A percentile compares a stretch with the other conserved stretches of the same genome.
phyloP scores from a whole-genome alignment of 2,113 vertebrate species.

The Thinocorus orbignyianus region DNA sequence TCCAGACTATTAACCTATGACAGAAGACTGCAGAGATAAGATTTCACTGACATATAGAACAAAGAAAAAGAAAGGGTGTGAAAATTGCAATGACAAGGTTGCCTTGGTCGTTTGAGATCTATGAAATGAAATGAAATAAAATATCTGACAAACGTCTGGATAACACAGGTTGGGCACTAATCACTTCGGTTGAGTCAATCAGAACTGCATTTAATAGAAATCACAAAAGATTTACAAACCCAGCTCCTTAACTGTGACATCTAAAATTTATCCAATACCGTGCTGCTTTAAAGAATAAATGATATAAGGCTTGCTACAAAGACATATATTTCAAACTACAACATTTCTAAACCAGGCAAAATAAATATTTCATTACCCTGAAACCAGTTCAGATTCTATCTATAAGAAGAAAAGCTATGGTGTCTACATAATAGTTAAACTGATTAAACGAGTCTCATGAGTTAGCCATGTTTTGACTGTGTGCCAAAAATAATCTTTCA shows the following conservation, averaged over 20 bases:
- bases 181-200: slow-evolving; percentile 13
- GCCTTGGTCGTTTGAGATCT: slow-evolving; percentile 70
- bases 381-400: neutral
- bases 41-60: slow-evolving; percentile 77
- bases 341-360: neutral
- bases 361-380: neutral
- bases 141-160: slow-evolving; percentile 70
- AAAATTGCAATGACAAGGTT: slow-evolving; percentile 80
- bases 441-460: neutral
- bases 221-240: neutral
- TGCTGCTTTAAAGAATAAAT: neutral
- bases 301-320: neutral
- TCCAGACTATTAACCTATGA: slow-evolving; percentile 80
- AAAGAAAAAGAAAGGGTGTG: slow-evolving; percentile 74
- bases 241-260: neutral
- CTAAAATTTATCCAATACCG: neutral
- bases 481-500: neutral
- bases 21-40: slow-evolving; percentile 74
- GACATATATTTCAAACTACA: neutral
- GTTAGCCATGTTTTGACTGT: neutral
- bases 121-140: slow-evolving; percentile 73
- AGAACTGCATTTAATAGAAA: neutral
- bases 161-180: slow-evolving; percentile 48
- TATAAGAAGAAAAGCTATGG: neutral
- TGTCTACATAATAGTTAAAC: neutral